Percentiles rank a stretch among this genome's conserved stretches.
These are phyloP conservation scores for Sus cebifrons DNA, from an alignment of 2,797 vertebrate genomes.

Conservation along the genomic window DNA sequence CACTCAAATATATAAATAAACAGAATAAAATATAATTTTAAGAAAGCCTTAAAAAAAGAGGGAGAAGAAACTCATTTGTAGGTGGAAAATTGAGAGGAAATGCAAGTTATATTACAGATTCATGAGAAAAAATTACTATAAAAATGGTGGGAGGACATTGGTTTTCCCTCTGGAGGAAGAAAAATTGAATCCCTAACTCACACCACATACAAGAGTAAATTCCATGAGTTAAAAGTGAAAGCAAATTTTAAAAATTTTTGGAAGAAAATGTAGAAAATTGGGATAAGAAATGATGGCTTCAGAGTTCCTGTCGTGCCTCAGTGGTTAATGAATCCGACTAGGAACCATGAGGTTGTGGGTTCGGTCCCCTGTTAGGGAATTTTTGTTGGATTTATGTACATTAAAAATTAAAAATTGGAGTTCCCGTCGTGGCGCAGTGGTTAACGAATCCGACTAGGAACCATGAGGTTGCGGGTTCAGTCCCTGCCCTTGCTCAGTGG, in stretches of 20 bases:
- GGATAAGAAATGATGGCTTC: slow-evolving; percentile 16
- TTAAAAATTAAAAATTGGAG: too few species aligned
- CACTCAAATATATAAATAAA: too few species aligned
- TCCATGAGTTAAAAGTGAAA: neutral
- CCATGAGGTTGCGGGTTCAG: too few species aligned
- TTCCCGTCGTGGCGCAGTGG: too few species aligned
- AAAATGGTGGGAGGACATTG: neutral
- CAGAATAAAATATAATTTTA: too few species aligned
- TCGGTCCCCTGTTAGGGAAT: too few species aligned
- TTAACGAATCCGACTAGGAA: too few species aligned
- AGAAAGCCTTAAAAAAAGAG: neutral
- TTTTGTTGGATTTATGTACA: too few species aligned
- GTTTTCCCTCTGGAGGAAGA: neutral
- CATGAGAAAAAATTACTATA: neutral
- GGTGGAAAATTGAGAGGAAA: slow-evolving; percentile 15
- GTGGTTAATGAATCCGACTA: too few species aligned
- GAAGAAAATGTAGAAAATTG: slow-evolving; percentile 11
- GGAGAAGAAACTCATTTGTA: neutral
- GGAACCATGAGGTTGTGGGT: too few species aligned
- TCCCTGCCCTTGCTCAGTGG: too few species aligned
- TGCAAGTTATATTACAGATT: slow-evolving; percentile 15
- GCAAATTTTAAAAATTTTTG: neutral
- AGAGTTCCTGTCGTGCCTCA: too few species aligned
- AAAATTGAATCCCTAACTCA: neutral
- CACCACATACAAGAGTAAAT: neutral